phyloP scores from a whole-genome alignment of 2,888 invertebrate species.

The Rhingia rostrata region DNA sequence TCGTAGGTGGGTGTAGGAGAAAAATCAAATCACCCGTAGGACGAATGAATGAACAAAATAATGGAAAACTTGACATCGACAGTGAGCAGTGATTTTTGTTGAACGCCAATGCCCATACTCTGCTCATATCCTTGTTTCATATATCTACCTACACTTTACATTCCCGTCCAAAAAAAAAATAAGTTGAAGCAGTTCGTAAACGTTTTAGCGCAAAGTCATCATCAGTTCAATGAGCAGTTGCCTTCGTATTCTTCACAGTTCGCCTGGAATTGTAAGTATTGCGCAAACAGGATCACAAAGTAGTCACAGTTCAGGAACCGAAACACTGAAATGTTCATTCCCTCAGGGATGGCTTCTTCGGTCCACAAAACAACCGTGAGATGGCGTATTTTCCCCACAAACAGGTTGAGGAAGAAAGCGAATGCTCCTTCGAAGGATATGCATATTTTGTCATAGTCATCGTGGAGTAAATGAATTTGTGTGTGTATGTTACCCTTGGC shows the following conservation, averaged over 20 bases:
- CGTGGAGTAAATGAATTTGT: constrained; percentile 47
- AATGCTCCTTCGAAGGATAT: constrained; percentile 46
- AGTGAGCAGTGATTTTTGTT: constrained; percentile 70
- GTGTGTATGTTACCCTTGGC: constrained; percentile 2
- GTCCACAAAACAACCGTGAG: constrained; percentile 49
- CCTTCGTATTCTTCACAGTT: constrained; percentile 19
- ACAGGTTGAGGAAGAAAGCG: not conserved
- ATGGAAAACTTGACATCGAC: constrained; percentile 74
- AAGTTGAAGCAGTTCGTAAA: constrained; percentile 54
- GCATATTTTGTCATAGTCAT: constrained; percentile 60
- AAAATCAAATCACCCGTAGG: constrained; percentile 72
- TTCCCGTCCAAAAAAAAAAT: constrained; percentile 24
- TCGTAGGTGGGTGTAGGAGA: constrained; percentile 24
- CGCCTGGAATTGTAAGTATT: constrained; percentile 63
- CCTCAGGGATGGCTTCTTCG: not conserved
- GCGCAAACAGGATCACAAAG: constrained; percentile 64
- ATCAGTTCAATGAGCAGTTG: constrained; percentile 60
- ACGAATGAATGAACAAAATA: constrained; percentile 74
- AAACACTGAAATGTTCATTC: constrained; percentile 23
- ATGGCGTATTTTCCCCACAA: constrained; percentile 63
- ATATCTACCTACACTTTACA: not conserved
- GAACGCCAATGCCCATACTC: constrained; percentile 36
- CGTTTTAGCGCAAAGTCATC: constrained; percentile 73
- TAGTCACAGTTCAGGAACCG: constrained; percentile 62
- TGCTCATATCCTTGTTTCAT: constrained; percentile 38